A percentile compares a stretch with the other conserved stretches of the same genome.
phyloP scores from a whole-genome alignment of 2,113 vertebrate species.

The Corythornis cristatus region DNA sequence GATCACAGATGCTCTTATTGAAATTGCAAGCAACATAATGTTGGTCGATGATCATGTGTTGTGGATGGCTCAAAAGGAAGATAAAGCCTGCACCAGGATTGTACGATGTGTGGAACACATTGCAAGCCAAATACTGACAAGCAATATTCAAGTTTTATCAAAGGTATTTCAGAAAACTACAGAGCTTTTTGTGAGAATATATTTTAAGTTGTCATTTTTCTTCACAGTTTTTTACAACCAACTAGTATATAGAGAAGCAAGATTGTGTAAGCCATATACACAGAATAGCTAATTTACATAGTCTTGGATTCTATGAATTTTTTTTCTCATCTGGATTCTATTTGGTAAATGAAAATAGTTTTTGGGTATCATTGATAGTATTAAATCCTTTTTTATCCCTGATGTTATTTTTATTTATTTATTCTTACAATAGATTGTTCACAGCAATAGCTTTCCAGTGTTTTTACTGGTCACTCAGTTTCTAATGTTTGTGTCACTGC shows the following conservation, averaged over 20 bases:
- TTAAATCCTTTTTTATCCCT: background rate
- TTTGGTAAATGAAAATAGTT: background rate
- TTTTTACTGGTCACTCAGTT: background rate
- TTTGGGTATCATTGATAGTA: background rate
- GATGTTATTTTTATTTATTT: background rate
- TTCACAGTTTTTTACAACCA: background rate
- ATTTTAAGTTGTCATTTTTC: background rate
- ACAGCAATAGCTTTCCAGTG: background rate
- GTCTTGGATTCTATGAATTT: background rate
- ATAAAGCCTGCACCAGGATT: constrained; percentile 87
- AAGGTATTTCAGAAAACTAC: constrained; percentile 78
- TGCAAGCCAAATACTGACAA: constrained; percentile 77
- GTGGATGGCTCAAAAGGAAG: constrained; percentile 91
- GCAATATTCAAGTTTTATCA: constrained; percentile 78
- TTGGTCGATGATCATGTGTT: constrained; percentile 86
- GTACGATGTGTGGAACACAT: constrained; percentile 87
- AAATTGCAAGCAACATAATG: constrained; percentile 92
- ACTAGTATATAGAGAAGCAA: background rate
- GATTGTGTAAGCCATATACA: background rate
- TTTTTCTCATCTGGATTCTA: background rate
- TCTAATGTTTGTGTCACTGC: background rate
- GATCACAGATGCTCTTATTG: constrained; percentile 83
- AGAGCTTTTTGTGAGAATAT: background rate
- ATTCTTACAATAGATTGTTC: background rate
- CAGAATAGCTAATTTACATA: rapidly evolving